A percentile compares a stretch with the other conserved stretches of the same genome.
These are phyloP conservation scores for Drosophila virilis DNA, from an alignment of 1,140 invertebrate species.

Conservation along the genomic window DNA sequence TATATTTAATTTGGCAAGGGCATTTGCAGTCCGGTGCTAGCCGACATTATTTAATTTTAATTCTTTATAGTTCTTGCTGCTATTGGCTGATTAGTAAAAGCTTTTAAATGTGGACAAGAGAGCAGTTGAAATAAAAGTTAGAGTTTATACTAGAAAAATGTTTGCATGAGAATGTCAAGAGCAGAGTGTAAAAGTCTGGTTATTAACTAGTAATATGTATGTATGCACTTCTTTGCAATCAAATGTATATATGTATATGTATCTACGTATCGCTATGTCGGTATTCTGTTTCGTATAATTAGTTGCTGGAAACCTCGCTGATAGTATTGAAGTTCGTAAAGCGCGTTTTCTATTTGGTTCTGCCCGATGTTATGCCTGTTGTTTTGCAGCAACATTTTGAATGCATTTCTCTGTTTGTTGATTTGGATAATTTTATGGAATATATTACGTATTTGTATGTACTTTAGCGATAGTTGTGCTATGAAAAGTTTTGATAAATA, in stretches of 20 bases:
- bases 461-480: slow-evolving; percentile 30
- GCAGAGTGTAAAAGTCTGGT: slow-evolving; percentile 50
- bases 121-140: slow-evolving; percentile 56
- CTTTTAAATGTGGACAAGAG: slow-evolving; percentile 53
- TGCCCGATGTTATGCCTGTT: slow-evolving; percentile 20
- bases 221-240: slow-evolving; percentile 12
- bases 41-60: slow-evolving; percentile 32
- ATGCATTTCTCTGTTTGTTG: slow-evolving; percentile 54
- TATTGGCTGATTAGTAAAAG: slow-evolving; percentile 58
- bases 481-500: slow-evolving; percentile 58
- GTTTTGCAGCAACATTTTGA: slow-evolving; percentile 68
- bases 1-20: slow-evolving; percentile 31
- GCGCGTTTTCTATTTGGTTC: slow-evolving; percentile 32
- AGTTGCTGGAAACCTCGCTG: slow-evolving; percentile 79
- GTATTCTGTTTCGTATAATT: slow-evolving; percentile 49
- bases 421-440: slow-evolving; percentile 24
- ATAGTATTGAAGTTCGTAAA: slow-evolving; percentile 63
- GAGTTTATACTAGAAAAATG: slow-evolving; percentile 64
- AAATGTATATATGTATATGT: slow-evolving; percentile 18
- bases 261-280: slow-evolving; percentile 50
- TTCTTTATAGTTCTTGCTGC: slow-evolving; percentile 21
- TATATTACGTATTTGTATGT: slow-evolving; percentile 52
- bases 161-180: slow-evolving; percentile 50
- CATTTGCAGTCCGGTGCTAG: slow-evolving; percentile 36
- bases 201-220: slow-evolving; percentile 43